A percentile compares a stretch with the other conserved stretches of the same genome.
These are phyloP conservation scores for Pseudopleuronectes americanus DNA, from an alignment of 2,797 vertebrate genomes.

Conservation along the genomic window DNA sequence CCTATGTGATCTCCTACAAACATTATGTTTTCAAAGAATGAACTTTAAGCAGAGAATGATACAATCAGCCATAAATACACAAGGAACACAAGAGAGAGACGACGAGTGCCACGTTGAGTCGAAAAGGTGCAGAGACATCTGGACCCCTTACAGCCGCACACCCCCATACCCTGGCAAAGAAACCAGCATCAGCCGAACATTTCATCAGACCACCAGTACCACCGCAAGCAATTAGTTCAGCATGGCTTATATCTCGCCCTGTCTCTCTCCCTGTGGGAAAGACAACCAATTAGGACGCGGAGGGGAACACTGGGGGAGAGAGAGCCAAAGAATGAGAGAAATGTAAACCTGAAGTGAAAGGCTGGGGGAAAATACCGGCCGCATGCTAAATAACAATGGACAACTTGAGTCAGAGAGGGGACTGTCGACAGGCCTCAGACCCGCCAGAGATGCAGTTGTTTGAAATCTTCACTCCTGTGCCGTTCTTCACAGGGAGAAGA, in stretches of 20 bases:
- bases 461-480: slow-evolving; percentile 57
- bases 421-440: slow-evolving; percentile 54
- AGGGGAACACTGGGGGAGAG: slow-evolving; percentile 51
- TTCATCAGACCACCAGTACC: slow-evolving; percentile 68
- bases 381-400: slow-evolving; percentile 59
- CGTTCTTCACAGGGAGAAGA: slow-evolving; percentile 8
- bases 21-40: neutral
- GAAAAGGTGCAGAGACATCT: slow-evolving; percentile 48
- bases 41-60: neutral
- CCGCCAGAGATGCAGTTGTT: slow-evolving; percentile 63
- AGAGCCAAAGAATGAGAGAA: slow-evolving; percentile 78
- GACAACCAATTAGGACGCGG: slow-evolving; percentile 62
- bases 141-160: slow-evolving; percentile 28
- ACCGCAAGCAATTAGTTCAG: slow-evolving; percentile 71
- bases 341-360: slow-evolving; percentile 77
- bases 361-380: slow-evolving; percentile 58
- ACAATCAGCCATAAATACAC: neutral
- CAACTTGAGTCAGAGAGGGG: slow-evolving; percentile 56
- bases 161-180: slow-evolving; percentile 34
- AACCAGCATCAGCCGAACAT: slow-evolving; percentile 50
- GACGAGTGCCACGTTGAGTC: slow-evolving; percentile 9
- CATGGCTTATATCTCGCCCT: slow-evolving; percentile 65
- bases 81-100: neutral
- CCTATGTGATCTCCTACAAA: slow-evolving; percentile 17
- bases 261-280: slow-evolving; percentile 67